Evolutionary conservation across 1,140 invertebrate species (phyloP), one percentile per base, ranked within the genome.

Genomic region (Bursaphelenchus mucronatus): DNA sequence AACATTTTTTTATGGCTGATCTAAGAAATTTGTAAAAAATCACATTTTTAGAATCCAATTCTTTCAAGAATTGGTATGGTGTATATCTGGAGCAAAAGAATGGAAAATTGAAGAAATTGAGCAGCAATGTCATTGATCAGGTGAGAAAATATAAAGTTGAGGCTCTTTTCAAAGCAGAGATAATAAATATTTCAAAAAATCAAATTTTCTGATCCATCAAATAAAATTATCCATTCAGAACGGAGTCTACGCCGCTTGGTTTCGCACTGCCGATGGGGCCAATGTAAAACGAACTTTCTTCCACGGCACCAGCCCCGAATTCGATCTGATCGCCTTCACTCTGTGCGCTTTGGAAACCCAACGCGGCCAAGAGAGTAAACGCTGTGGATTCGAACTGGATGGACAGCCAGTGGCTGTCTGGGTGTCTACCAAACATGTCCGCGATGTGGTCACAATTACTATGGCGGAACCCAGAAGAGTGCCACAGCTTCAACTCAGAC

Each of bases 311-410:
- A 61, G 10, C 40, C 59, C 59, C 50, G 59, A 62, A 39, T 62
- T 62, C 47, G 59, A 62, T 5, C 57, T 62, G 3, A 39, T 58
- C 43, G 59, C 59, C 5, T 59, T 61, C 53, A 62, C 59, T 9
- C 43, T 62, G 4, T 61, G 50, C n/a, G 59, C 59, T 41, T 59
- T 62, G 44, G 40, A 59, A 50, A 59, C 57, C 21, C 13, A 13
- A n/a, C 57, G 57, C 41, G 13, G 11, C 1, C 57, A 44, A 4
- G 40, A 59, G 9, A 44, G 19, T 15, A 44, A 64, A n/a, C 9
- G 52, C 13, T 67, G 10, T 41, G 19, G 17, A n/a, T 52, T n/a
- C 21, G 40, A 66, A 49, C 49, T 67, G 56, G 6, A 67, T 6
- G 11, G 21, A 8, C 7, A 15, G 21, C 8, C 43, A 4, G 30